Evolutionary conservation across 2,888 invertebrate genomes (phyloP).

Genomic region (Hydropsyche betteni): DNA sequence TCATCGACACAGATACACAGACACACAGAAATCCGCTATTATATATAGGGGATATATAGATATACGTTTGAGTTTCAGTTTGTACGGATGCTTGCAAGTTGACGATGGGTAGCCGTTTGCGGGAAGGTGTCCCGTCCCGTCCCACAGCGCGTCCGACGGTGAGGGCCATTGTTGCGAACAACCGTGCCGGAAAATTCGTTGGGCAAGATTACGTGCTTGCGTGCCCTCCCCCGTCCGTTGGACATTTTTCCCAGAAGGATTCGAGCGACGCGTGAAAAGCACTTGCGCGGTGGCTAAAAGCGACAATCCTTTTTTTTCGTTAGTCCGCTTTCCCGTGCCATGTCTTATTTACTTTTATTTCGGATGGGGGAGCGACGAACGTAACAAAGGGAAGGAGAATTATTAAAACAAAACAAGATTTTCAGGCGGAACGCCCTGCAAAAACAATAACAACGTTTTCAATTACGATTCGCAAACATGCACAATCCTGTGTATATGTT

Average conservation of each 20-base stretch:
- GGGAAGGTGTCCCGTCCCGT: slow-evolving; percentile 39
- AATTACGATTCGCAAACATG: no score
- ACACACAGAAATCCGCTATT: no score
- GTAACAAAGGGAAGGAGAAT: no score
- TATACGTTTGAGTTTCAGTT: neutral
- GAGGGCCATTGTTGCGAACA: slow-evolving; percentile 51
- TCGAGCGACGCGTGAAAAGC: slow-evolving; percentile 28
- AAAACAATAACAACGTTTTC: no score
- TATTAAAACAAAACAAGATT: no score
- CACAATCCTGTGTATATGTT: no score
- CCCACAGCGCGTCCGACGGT: slow-evolving; percentile 18
- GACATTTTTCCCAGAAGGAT: slow-evolving; percentile 32
- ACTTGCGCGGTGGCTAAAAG: slow-evolving; percentile 25
- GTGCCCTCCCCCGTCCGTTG: slow-evolving; percentile 37
- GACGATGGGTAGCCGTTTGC: neutral
- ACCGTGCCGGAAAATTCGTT: slow-evolving; percentile 50
- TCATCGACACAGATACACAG: no score
- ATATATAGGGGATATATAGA: no score
- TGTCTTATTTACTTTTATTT: slow-evolving; percentile 25
- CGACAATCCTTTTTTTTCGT: slow-evolving; percentile 7
- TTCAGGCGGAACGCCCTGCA: no score
- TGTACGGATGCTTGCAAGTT: neutral
- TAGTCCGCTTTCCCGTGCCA: slow-evolving; percentile 9
- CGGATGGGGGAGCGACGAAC: no score
- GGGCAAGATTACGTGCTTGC: slow-evolving; percentile 50